phyloP scores from a whole-genome alignment of 2,888 invertebrate species.

The Sinhomidia bicolor region DNA sequence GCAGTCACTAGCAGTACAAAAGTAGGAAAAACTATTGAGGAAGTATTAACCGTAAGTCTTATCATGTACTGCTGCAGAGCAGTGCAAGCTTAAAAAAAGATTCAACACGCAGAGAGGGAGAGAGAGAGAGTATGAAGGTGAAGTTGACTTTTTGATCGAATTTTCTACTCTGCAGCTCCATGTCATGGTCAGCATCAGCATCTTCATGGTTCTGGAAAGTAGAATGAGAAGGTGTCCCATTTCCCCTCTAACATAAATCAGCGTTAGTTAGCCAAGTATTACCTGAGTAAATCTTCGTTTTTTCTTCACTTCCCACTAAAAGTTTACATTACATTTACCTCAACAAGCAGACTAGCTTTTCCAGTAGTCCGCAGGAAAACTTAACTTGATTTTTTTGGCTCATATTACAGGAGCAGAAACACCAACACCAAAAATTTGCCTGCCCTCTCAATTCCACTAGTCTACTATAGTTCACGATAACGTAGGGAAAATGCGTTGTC shows the following conservation, averaged over 20 bases:
- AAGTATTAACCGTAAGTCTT: background rate
- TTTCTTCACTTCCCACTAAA: constrained; percentile 1
- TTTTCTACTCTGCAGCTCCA: background rate
- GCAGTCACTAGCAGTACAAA: background rate
- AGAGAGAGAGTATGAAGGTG: background rate
- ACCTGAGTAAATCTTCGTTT: constrained; percentile 36
- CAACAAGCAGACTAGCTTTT: background rate
- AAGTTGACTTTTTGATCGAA: background rate
- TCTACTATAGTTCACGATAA: background rate
- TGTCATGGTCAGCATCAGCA: constrained; percentile 26
- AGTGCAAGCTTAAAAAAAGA: background rate
- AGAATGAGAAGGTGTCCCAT: constrained; percentile 4
- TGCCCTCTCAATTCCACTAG: background rate
- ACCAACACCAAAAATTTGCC: background rate
- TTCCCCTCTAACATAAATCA: constrained; percentile 29
- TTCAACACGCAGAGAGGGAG: background rate
- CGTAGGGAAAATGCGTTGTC: background rate
- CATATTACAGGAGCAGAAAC: background rate
- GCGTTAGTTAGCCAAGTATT: constrained; percentile 36
- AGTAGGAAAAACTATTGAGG: background rate
- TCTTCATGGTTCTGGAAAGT: background rate
- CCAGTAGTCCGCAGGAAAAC: background rate
- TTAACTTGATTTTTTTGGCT: constrained; percentile 23
- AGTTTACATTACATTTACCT: background rate
- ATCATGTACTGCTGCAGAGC: background rate